A percentile compares a stretch with the other conserved stretches of the same genome.
phyloP scores from a whole-genome alignment of 2,888 invertebrate species.

The Anagyrus pseudococci region DNA sequence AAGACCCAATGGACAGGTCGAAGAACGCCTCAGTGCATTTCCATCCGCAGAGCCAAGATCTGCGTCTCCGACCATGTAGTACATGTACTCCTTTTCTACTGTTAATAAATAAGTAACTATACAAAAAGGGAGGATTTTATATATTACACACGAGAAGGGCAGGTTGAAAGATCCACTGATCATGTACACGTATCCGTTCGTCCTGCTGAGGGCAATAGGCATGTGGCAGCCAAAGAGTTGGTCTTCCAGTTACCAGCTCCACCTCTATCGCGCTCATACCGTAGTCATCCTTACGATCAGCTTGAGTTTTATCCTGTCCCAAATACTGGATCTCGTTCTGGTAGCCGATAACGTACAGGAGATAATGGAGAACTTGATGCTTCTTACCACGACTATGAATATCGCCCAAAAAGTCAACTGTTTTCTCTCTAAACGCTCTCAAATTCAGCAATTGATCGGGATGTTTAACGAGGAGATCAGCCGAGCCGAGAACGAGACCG shows the following conservation, averaged over 20 bases:
- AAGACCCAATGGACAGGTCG: no score
- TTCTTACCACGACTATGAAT: slow-evolving; percentile 15
- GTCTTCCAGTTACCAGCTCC: not conserved
- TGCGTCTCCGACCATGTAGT: no score
- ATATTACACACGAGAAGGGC: no score
- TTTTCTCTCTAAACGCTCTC: slow-evolving; percentile 4
- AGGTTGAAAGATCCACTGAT: not conserved
- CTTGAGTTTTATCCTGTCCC: slow-evolving; percentile 21
- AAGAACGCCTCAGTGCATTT: no score
- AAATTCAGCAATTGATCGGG: slow-evolving; percentile 16
- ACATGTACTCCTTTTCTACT: no score
- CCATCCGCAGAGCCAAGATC: no score
- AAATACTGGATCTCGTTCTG: slow-evolving; percentile 24
- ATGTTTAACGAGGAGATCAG: slow-evolving; percentile 16
- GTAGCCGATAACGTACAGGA: slow-evolving; percentile 15
- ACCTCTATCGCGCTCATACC: slow-evolving; percentile 7
- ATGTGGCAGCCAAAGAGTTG: slow-evolving; percentile 20
- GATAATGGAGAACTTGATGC: slow-evolving; percentile 22
- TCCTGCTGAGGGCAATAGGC: slow-evolving; percentile 2
- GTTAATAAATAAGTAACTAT: no score
- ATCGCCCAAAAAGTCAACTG: slow-evolving; percentile 12
- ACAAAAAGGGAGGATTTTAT: no score
- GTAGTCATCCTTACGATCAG: not conserved
- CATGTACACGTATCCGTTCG: slow-evolving; percentile 19
- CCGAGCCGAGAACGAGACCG: not conserved